Evolutionary conservation across 2,888 invertebrate species (phyloP).

Genomic region (Hirtodrosophila trivittata): DNA sequence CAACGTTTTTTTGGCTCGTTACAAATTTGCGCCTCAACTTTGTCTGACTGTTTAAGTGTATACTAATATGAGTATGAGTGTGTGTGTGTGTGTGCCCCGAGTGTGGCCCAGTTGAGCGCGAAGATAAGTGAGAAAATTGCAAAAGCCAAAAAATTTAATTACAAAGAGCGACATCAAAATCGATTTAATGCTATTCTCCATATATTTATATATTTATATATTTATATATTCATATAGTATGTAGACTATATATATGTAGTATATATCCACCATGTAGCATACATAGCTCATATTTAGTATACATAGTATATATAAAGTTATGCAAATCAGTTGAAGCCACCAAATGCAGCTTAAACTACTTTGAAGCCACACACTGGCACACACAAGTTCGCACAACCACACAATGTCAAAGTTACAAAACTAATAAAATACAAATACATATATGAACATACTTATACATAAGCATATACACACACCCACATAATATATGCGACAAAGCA

Average conservation of each 20-base stretch:
- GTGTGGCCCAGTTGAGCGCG: constrained; percentile 36
- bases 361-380: constrained; percentile 8
- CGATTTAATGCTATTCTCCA: neutral
- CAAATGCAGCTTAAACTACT: constrained; percentile 41
- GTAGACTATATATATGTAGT: no score
- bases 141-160: constrained; percentile 32
- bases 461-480: neutral
- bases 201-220: neutral
- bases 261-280: no score
- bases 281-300: no score
- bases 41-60: neutral
- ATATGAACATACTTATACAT: constrained; percentile 1
- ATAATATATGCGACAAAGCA: neutral
- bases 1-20: constrained; percentile 46
- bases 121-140: constrained; percentile 9
- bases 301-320: constrained; percentile 44
- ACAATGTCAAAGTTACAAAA: constrained; percentile 37
- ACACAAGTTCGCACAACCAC: constrained; percentile 7
- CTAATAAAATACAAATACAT: constrained; percentile 25
- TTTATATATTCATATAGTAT: constrained; percentile 13
- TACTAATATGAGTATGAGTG: neutral
- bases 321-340: constrained; percentile 38
- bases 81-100: neutral
- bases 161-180: constrained; percentile 33
- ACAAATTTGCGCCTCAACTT: constrained; percentile 50